Base-by-base conservation (phyloP, 92 coral and sea anemone genomes). In the Palythoa grandis region DNA sequence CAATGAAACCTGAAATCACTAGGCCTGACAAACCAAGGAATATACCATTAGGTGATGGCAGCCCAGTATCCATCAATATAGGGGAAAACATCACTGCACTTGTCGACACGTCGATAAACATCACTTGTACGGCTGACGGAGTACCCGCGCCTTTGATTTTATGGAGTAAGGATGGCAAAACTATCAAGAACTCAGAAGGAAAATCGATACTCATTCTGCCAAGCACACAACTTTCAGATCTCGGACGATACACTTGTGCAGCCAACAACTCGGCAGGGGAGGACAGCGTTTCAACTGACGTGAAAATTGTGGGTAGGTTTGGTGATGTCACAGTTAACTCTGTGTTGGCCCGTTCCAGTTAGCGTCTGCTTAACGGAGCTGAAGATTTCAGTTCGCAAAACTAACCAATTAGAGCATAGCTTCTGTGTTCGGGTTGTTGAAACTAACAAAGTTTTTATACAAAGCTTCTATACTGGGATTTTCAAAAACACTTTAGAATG, bases 231-330 rank as follows among this genome's bases (percentile, higher is more conserved):
- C 7, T 52, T n/a, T 43, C 39, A 20, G 73, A 79, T 79, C 13
- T 16, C 54, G 84, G 84, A 19, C 72, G 58, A 40, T 79, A 79
- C 84, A 79, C 72, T 25, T 90, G 93, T 60, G 83, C 88, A 56
- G 98, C 93, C 65, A 83, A 20, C 20, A 94, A 88, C 85, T 67
- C 79, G 37, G 91, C 82, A 54, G 98, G 98, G n/a, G 82, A 84
- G 83, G 94, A 90, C 65, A 87, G 79, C n/a, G 90, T 77, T 53
- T 57, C 93, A 22, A 83, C 89, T 37, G 9, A 47, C 68, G 88
- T 94, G 11, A 72, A 82, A 61, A 70, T 88, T n/a, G 78, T 39
- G 50, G 91, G 96, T 93, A 38, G 70, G 94, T 85, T 19, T 13
- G 4, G 9, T 35, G 50, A 43, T 43, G 50, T 43, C 50, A 1